Evolutionary conservation across 2,797 vertebrate genomes (phyloP).

Genomic region (Tenualosa ilisha): DNA sequence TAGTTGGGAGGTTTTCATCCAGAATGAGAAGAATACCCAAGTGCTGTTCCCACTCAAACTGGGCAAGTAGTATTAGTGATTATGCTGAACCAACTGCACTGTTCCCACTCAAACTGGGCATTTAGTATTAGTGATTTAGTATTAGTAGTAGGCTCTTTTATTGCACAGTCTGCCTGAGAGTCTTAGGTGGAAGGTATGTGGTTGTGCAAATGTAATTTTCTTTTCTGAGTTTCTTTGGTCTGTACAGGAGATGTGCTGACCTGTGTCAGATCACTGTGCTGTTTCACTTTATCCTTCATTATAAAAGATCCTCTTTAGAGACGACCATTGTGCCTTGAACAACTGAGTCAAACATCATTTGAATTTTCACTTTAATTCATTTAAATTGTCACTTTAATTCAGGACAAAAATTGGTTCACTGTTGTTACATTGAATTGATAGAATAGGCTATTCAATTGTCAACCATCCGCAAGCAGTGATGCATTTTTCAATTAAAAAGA

Average conservation of each 20-base stretch:
- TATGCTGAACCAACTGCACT: no score
- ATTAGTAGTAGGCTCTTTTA: not conserved
- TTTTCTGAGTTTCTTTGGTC: not conserved
- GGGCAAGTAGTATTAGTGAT: not conserved
- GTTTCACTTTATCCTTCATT: not conserved
- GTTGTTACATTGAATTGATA: not conserved
- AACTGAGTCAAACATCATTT: no score
- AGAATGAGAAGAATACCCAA: no score
- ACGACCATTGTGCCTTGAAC: not conserved
- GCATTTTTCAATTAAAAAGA: slow-evolving; percentile 23
- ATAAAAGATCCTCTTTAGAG: not conserved
- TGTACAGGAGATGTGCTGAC: not conserved
- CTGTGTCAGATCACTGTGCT: not conserved
- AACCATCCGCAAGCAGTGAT: not conserved
- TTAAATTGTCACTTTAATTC: not conserved
- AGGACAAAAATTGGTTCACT: not conserved
- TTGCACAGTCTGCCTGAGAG: not conserved
- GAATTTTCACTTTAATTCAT: not conserved
- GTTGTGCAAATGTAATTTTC: no score
- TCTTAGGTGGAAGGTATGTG: not conserved
- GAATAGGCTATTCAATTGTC: not conserved
- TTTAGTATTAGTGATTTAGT: not conserved
- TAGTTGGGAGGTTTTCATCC: no score
- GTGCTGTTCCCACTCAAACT: no score
- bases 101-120: no score